These are phyloP conservation scores for Crioceris asparagi DNA, from an alignment of 2,888 invertebrate species.

Conservation along the genomic window DNA sequence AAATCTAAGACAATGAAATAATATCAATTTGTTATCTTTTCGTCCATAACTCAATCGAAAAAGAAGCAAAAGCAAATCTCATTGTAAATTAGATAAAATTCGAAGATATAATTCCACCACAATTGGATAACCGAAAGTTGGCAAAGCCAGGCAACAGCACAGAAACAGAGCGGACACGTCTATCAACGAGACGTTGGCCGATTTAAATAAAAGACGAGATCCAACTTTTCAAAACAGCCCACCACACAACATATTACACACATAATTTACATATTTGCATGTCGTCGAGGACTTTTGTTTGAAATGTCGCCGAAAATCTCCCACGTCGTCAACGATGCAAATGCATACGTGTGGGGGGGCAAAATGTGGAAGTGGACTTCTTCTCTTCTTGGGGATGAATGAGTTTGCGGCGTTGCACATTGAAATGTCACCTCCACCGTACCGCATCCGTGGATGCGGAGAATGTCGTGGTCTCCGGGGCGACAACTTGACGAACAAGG, in stretches of 20 bases:
- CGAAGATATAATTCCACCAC: slow-evolving; percentile 29
- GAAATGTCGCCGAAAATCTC: slow-evolving; percentile 30
- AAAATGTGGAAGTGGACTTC: slow-evolving; percentile 21
- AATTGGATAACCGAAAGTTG: slow-evolving; percentile 31
- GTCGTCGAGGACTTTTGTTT: slow-evolving; percentile 22
- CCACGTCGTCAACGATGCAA: slow-evolving; percentile 32
- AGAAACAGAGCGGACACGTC: slow-evolving; percentile 35
- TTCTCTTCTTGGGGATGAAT: too few species aligned
- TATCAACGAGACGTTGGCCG: slow-evolving; percentile 25
- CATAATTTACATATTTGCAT: slow-evolving; percentile 28
- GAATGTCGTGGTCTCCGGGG: slow-evolving; percentile 16
- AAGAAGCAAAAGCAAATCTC: slow-evolving; percentile 29
- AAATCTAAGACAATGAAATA: slow-evolving; percentile 26
- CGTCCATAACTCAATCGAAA: slow-evolving; percentile 34
- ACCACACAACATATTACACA: too few species aligned
- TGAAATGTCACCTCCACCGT: slow-evolving; percentile 28
- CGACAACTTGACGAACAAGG: slow-evolving; percentile 31
- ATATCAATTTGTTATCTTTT: slow-evolving; percentile 36
- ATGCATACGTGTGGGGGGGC: slow-evolving; percentile 30
- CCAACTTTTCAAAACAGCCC: too few species aligned
- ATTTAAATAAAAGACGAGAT: slow-evolving; percentile 36
- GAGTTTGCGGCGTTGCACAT: slow-evolving; percentile 22
- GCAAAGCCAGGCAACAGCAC: slow-evolving; percentile 20
- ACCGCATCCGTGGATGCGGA: too few species aligned
- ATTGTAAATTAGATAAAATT: slow-evolving; percentile 33